Percentiles rank a stretch among this genome's conserved stretches.
Evolutionary conservation across 2,888 invertebrate genomes (phyloP).

Genomic region (Polyommatus iphigenia): DNA sequence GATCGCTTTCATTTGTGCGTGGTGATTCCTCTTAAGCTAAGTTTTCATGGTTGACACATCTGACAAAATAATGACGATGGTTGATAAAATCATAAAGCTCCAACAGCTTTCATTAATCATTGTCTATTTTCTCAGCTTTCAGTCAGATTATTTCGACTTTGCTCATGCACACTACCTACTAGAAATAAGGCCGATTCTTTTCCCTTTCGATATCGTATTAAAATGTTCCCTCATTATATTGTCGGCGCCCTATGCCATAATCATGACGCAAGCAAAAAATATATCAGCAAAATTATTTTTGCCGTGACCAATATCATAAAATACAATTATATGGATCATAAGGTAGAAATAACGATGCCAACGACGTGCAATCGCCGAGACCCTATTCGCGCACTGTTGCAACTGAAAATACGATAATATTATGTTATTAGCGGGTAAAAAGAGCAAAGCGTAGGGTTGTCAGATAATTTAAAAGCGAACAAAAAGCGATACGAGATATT

Average conservation of each 20-base stretch:
- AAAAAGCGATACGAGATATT: slow-evolving; percentile 37
- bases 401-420: slow-evolving; percentile 35
- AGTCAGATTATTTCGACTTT: neutral
- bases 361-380: slow-evolving; percentile 27
- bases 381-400: slow-evolving; percentile 26
- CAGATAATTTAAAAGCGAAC: slow-evolving; percentile 42
- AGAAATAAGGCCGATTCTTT: neutral
- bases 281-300: slow-evolving; percentile 2
- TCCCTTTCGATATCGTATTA: neutral
- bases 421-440: slow-evolving; percentile 42
- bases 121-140: neutral
- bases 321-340: slow-evolving; percentile 28
- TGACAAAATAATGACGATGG: neutral
- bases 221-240: neutral
- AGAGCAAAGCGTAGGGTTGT: slow-evolving; percentile 47
- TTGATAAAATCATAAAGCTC: neutral
- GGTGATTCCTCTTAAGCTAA: neutral
- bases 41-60: neutral
- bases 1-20: too few relatives aligned
- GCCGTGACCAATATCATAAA: slow-evolving; percentile 28
- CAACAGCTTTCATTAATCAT: neutral
- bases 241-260: neutral
- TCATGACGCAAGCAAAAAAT: slow-evolving; percentile 20
- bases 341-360: slow-evolving; percentile 30
- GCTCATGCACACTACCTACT: neutral